Percentiles rank a stretch among this genome's conserved stretches.
These are phyloP conservation scores for Drosophila funebris DNA, from an alignment of 1,140 invertebrate species.

Conservation along the genomic window DNA sequence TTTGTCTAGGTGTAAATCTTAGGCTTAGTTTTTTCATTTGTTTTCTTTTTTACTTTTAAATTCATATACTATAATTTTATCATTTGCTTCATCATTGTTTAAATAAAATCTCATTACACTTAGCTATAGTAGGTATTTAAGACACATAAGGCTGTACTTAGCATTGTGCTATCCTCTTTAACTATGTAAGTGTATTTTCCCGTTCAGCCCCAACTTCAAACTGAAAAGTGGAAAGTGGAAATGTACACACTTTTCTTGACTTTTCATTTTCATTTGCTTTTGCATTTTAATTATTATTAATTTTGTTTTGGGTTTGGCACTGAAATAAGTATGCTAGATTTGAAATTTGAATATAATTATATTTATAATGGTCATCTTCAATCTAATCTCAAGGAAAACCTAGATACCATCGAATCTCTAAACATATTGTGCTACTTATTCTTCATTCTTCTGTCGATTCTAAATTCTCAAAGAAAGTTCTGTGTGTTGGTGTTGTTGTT, in stretches of 20 bases:
- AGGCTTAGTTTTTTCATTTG: constrained; percentile 56
- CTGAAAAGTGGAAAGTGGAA: too few species aligned
- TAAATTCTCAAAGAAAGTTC: constrained; percentile 1
- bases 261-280: constrained; percentile 11
- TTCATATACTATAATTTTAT: constrained; percentile 47
- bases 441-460: not conserved
- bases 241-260: constrained; percentile 59
- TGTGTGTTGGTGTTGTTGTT: constrained; percentile 10
- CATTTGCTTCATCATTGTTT: constrained; percentile 11
- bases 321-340: constrained; percentile 42
- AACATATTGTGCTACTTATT: constrained; percentile 32
- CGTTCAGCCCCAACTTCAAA: not conserved
- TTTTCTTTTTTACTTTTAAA: too few species aligned
- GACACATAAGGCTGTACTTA: constrained; percentile 83
- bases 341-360: constrained; percentile 31
- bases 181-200: constrained; percentile 36
- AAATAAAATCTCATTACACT: constrained; percentile 79
- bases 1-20: constrained; percentile 30
- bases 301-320: constrained; percentile 61
- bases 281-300: too few species aligned
- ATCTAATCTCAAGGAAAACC: not conserved
- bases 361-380: not conserved
- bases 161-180: constrained; percentile 67
- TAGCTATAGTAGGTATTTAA: constrained; percentile 80
- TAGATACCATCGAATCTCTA: not conserved